These are phyloP conservation scores for Zhengitettix transpicula DNA, from an alignment of 2,888 invertebrate species.

Conservation along the genomic window DNA sequence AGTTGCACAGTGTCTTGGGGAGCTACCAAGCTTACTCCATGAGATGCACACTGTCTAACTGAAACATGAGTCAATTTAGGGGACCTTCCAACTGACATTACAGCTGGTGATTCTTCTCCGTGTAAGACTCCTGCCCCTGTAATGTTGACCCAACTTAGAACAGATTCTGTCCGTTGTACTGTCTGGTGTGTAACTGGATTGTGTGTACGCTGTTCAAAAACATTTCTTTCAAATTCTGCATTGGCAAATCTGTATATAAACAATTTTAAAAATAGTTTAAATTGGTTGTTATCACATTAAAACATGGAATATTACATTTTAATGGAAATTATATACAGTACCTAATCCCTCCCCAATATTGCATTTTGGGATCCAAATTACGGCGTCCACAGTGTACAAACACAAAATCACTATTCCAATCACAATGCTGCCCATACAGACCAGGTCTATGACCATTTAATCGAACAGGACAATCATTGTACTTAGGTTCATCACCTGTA, in stretches of 20 bases:
- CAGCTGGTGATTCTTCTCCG: constrained; percentile 82
- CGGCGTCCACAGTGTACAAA: constrained; percentile 78
- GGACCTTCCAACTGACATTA: constrained; percentile 78
- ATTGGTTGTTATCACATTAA: too few relatives aligned
- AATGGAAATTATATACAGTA: constrained; percentile 9
- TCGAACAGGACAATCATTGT: constrained; percentile 73
- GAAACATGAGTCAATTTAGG: constrained; percentile 68
- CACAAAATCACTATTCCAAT: constrained; percentile 80
- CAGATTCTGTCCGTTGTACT: constrained; percentile 52
- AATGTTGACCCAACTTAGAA: constrained; percentile 62
- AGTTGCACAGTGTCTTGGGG: constrained; percentile 65
- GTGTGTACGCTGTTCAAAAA: constrained; percentile 66
- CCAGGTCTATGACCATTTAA: constrained; percentile 81
- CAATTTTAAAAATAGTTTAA: not conserved
- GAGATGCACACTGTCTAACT: constrained; percentile 68
- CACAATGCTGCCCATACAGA: constrained; percentile 59
- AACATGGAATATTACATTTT: too few relatives aligned
- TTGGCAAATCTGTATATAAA: constrained; percentile 51
- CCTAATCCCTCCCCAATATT: constrained; percentile 91
- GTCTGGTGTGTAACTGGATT: constrained; percentile 64
- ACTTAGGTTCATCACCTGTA: constrained; percentile 38
- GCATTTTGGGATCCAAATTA: constrained; percentile 42
- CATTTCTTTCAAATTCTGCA: constrained; percentile 73
- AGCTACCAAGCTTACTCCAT: constrained; percentile 83
- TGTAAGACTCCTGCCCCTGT: constrained; percentile 90